phyloP scores from a whole-genome alignment of 2,797 vertebrate species.

The Malurus leucopterus region DNA sequence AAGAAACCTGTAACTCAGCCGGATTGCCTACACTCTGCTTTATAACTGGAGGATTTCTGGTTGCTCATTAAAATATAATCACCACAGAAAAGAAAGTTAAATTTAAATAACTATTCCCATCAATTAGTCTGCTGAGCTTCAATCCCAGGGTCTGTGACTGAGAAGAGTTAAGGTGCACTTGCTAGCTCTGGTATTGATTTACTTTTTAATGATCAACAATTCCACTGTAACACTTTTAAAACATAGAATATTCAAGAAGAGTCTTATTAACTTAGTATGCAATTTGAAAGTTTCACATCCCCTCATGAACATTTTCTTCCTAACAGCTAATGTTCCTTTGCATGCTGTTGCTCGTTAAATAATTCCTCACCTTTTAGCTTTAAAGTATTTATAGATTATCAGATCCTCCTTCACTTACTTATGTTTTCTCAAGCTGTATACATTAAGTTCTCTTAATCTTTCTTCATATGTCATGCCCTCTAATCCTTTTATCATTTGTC shows the following conservation, averaged over 20 bases:
- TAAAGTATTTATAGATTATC: constrained; percentile 66
- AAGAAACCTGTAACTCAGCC: neutral
- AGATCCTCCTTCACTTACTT: constrained; percentile 59
- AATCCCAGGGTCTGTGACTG: neutral
- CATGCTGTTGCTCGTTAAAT: constrained; percentile 57
- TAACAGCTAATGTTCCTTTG: constrained; percentile 54
- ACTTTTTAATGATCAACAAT: constrained; percentile 19
- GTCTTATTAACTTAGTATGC: constrained; percentile 27
- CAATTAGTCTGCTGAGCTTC: neutral
- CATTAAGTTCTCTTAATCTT: constrained; percentile 62
- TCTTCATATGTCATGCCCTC: constrained; percentile 44
- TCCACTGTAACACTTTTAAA: constrained; percentile 12
- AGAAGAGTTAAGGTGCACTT: neutral
- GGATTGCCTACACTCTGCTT: neutral
- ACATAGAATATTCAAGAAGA: constrained; percentile 37
- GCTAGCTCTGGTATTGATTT: constrained; percentile 16
- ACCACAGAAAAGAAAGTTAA: neutral
- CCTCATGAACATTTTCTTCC: constrained; percentile 41
- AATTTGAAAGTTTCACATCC: constrained; percentile 41
- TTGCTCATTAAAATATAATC: constrained; percentile 17
- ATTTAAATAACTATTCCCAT: constrained; percentile 19
- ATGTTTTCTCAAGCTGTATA: constrained; percentile 59
- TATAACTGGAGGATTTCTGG: neutral
- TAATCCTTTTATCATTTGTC: constrained; percentile 61
- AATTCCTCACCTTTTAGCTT: constrained; percentile 65